These are phyloP conservation scores for Melitaea athalia DNA, from an alignment of 2,888 invertebrate species.

Conservation along the genomic window DNA sequence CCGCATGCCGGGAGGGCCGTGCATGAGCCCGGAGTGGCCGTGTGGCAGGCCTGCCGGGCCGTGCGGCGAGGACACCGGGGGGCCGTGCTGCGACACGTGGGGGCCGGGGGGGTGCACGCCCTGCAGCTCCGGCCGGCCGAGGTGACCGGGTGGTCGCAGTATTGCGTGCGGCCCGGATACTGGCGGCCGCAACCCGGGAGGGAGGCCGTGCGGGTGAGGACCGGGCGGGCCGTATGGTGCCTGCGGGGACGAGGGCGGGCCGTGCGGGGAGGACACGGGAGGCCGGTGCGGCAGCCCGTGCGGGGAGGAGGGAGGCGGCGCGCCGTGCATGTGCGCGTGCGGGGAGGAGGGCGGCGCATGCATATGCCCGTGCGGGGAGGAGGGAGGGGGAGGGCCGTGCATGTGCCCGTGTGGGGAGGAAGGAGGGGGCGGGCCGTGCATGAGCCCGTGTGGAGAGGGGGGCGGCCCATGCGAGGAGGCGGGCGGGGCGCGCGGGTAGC, in stretches of 20 bases:
- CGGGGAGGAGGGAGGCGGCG: conserved; percentile 27
- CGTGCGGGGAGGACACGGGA: conserved; percentile 36
- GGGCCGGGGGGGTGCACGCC: conserved; percentile 27
- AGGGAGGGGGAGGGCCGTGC: conserved; percentile 41
- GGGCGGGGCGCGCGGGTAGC: conserved; percentile 36
- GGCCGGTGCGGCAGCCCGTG: conserved; percentile 35
- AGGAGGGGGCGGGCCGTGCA: conserved; percentile 11
- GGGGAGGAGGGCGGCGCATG: conserved; percentile 34
- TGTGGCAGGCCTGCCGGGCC: conserved; percentile 27
- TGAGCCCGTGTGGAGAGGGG: conserved; percentile 33
- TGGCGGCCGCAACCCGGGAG: conserved; percentile 26
- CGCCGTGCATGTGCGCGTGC: conserved; percentile 38
- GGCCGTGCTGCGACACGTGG: conserved; percentile 36
- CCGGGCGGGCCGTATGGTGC: neutral
- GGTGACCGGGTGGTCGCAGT: conserved; percentile 27
- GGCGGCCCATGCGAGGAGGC: conserved; percentile 32
- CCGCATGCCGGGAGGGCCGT: conserved; percentile 36
- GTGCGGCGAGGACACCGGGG: conserved; percentile 24
- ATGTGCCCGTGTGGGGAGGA: conserved; percentile 47
- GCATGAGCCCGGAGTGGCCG: conserved; percentile 30
- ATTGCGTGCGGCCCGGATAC: conserved; percentile 11
- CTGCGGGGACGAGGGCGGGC: conserved; percentile 21
- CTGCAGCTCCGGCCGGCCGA: conserved; percentile 13
- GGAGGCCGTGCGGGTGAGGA: conserved; percentile 17
- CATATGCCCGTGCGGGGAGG: conserved; percentile 21